These are phyloP conservation scores for Cantharis flavilabris DNA, from an alignment of 2,888 invertebrate species.

Conservation along the genomic window DNA sequence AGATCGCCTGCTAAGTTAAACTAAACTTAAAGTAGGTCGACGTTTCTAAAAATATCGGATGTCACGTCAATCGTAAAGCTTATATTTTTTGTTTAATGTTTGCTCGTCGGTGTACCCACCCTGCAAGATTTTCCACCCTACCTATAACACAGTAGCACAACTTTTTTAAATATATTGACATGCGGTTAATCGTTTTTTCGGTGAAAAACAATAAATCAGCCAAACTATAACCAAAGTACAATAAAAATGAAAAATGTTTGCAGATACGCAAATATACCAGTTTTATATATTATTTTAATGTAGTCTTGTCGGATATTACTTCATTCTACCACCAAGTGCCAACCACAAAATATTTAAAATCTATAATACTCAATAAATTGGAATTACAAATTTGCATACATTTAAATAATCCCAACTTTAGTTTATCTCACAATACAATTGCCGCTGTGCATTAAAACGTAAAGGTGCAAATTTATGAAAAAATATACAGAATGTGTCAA, in stretches of 20 bases:
- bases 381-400: not conserved
- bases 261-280: not conserved
- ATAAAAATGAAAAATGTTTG: not conserved
- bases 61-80: not conserved
- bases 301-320: not conserved
- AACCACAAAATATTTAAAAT: not conserved
- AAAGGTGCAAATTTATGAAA: not conserved
- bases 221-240: not conserved
- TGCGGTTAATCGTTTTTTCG: not conserved
- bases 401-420: not conserved
- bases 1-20: not conserved
- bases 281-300: not conserved
- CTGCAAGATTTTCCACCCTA: not conserved
- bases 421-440: not conserved
- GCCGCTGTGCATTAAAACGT: not conserved
- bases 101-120: not conserved
- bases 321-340: not conserved
- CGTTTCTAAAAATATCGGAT: not conserved
- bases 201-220: not conserved
- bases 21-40: not conserved
- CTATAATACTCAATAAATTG: not conserved
- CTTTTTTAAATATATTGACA: not conserved
- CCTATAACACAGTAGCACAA: not conserved
- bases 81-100: not conserved
- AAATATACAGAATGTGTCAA: not conserved